These are phyloP conservation scores for Timandra comae DNA, from an alignment of 2,888 invertebrate species.

Conservation along the genomic window DNA sequence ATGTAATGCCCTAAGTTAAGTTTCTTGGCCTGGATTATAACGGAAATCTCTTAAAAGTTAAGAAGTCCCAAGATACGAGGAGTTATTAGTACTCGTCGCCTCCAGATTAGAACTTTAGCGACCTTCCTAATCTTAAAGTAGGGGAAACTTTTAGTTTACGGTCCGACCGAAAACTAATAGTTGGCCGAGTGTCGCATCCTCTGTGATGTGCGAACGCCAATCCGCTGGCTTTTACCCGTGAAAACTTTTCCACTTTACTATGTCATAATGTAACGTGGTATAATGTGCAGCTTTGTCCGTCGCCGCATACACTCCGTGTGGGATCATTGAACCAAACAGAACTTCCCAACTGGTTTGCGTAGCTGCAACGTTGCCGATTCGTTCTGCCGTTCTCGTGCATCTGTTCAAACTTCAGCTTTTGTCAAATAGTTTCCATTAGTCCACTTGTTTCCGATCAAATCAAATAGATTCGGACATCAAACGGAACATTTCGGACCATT, in stretches of 20 bases:
- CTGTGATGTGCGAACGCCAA: too few species aligned
- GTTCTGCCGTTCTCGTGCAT: background rate
- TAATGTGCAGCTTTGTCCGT: background rate
- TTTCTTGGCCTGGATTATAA: too few species aligned
- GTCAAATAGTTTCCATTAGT: slow-evolving; percentile 8
- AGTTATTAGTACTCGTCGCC: too few species aligned
- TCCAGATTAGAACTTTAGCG: background rate
- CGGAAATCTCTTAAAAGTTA: too few species aligned
- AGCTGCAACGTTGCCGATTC: slow-evolving; percentile 1
- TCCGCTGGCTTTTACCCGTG: slow-evolving; percentile 26
- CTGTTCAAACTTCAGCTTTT: background rate
- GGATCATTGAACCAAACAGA: slow-evolving; percentile 5
- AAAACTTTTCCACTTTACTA: slow-evolving; percentile 24
- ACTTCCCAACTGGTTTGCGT: slow-evolving; percentile 1
- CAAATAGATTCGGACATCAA: slow-evolving; percentile 5
- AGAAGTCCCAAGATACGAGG: too few species aligned
- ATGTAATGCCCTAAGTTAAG: too few species aligned
- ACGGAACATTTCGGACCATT: slow-evolving; percentile 3
- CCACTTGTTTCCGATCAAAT: slow-evolving; percentile 8
- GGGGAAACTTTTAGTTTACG: slow-evolving; percentile 6
- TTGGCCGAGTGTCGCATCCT: slow-evolving; percentile 26
- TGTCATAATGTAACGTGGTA: slow-evolving; percentile 11
- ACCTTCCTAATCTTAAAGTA: slow-evolving; percentile 1
- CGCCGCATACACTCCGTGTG: background rate
- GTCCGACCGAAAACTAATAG: slow-evolving; percentile 5